Evolutionary conservation across 23 tunicate species (phyloP).

Genomic region (Botrylloides violaceus): DNA sequence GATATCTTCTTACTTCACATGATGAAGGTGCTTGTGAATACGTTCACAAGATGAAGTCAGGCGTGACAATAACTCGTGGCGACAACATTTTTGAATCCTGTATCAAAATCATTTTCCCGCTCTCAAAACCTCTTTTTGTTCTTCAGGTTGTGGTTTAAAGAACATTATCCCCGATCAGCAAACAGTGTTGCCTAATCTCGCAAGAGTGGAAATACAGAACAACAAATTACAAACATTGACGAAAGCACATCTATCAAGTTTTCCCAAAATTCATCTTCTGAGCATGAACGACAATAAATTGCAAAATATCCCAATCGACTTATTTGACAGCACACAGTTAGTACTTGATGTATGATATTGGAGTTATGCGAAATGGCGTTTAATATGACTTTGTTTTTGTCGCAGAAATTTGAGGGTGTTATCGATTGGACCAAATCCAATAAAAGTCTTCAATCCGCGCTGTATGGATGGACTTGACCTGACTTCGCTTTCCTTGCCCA

Average conservation of each 20-base stretch:
- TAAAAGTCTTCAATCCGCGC: slow-evolving; percentile 30
- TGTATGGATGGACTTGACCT: slow-evolving; percentile 34
- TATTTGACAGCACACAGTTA: slow-evolving; percentile 42
- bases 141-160: slow-evolving; percentile 32
- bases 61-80: too few relatives aligned
- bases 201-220: slow-evolving; percentile 6
- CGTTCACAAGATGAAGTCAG: too few relatives aligned
- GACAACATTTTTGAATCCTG: too few relatives aligned
- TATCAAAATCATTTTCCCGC: too few relatives aligned
- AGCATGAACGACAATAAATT: slow-evolving; percentile 34
- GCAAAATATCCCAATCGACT: slow-evolving; percentile 20
- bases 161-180: slow-evolving; percentile 7
- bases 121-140: neutral
- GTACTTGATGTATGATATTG: too few relatives aligned
- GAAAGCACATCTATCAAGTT: slow-evolving; percentile 28
- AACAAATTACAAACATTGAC: slow-evolving; percentile 28
- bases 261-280: slow-evolving; percentile 39
- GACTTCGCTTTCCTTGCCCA: slow-evolving; percentile 33
- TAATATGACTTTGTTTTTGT: neutral
- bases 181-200: neutral
- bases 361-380: too few relatives aligned
- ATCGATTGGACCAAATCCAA: slow-evolving; percentile 70
- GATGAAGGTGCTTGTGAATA: too few relatives aligned
- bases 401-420: slow-evolving; percentile 32
- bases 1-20: too few relatives aligned